phyloP scores from a whole-genome alignment of 2,888 invertebrate species.

The Caenorhabditis sp. region DNA sequence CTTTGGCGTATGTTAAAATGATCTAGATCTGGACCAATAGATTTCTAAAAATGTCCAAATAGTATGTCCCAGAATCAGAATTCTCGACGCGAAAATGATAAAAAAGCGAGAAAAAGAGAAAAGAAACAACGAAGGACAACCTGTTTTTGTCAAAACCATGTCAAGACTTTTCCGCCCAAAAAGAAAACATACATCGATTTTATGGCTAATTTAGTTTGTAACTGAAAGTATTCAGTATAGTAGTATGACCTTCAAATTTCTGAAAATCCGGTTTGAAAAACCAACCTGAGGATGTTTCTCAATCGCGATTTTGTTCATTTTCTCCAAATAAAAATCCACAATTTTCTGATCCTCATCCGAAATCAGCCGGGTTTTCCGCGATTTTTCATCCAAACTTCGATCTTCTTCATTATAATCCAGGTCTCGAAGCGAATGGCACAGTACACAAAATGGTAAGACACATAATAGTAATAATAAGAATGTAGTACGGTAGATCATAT shows the following conservation, averaged over 20 bases:
- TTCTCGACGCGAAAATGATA: no score
- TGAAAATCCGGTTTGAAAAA: neutral
- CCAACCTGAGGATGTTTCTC: conserved; percentile 53
- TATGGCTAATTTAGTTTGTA: conserved; percentile 1
- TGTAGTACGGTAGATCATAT: conserved; percentile 4
- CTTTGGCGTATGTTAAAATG: no score
- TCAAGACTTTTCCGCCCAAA: conserved; percentile 11
- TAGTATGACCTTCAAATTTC: conserved; percentile 13
- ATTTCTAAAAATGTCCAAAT: no score
- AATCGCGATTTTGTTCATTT: conserved; percentile 58
- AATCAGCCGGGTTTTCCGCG: conserved; percentile 38
- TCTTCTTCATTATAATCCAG: conserved; percentile 4
- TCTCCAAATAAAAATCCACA: conserved; percentile 63
- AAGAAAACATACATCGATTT: conserved; percentile 7
- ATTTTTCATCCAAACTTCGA: conserved; percentile 9
- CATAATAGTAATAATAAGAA: conserved; percentile 3
- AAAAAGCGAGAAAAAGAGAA: conserved; percentile 1
- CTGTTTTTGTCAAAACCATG: conserved; percentile 23
- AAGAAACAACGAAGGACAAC: conserved; percentile 8
- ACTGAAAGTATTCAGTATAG: no score
- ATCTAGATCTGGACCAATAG: no score
- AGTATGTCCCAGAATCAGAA: no score
- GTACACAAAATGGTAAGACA: conserved; percentile 3
- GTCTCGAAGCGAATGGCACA: conserved; percentile 30
- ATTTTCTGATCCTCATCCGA: conserved; percentile 54